Percentiles rank a stretch among this genome's conserved stretches.
These are phyloP conservation scores for Leptopilina myrica DNA, from an alignment of 2,888 invertebrate species.

Conservation along the genomic window DNA sequence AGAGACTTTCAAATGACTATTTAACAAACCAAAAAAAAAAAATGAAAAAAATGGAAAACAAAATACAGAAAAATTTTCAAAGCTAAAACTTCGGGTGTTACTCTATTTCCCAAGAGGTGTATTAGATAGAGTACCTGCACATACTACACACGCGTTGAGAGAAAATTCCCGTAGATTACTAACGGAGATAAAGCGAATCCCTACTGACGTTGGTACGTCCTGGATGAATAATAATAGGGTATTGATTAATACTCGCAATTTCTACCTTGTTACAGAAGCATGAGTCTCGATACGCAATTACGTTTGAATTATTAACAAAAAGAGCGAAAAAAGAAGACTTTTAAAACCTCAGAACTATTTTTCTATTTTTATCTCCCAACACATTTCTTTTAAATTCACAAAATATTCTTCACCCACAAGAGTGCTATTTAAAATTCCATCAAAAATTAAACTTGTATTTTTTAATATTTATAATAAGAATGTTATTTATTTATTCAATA, in stretches of 20 bases:
- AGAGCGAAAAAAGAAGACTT: too few relatives aligned
- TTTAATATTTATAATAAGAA: too few relatives aligned
- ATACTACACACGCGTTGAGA: slow-evolving; percentile 17
- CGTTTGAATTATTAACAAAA: slow-evolving; percentile 3
- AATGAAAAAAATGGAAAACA: too few relatives aligned
- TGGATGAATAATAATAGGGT: slow-evolving; percentile 36
- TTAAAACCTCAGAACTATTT: too few relatives aligned
- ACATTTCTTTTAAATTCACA: too few relatives aligned
- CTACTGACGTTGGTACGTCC: slow-evolving; percentile 25
- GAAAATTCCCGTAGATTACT: slow-evolving; percentile 32
- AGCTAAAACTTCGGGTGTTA: slow-evolving; percentile 5
- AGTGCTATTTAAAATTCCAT: too few relatives aligned
- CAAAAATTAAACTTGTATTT: too few relatives aligned
- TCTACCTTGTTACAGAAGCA: slow-evolving; percentile 7
- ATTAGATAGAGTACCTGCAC: slow-evolving; percentile 24
- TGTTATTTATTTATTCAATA: too few relatives aligned
- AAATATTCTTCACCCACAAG: too few relatives aligned
- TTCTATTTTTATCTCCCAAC: too few relatives aligned
- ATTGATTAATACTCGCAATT: slow-evolving; percentile 31
- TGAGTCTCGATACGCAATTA: slow-evolving; percentile 3
- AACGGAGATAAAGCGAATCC: slow-evolving; percentile 29
- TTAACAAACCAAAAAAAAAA: neutral
- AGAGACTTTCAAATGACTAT: neutral
- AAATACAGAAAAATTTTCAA: neutral
- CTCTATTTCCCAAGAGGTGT: slow-evolving; percentile 20